Evolutionary conservation across 2,113 vertebrate species (phyloP).

Genomic region (Bagarius yarrelli): DNA sequence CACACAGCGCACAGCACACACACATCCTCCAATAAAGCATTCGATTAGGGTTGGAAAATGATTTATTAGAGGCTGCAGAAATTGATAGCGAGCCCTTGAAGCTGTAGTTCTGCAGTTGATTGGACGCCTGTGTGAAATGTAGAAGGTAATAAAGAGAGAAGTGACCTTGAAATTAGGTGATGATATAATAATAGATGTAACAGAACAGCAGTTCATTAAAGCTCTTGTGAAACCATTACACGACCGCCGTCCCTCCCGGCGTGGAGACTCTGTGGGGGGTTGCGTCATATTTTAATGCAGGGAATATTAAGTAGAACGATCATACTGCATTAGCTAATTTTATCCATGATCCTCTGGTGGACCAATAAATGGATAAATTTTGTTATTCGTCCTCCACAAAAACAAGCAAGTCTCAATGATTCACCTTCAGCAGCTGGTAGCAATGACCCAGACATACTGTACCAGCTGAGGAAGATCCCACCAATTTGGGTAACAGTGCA

Average conservation of each 20-base stretch:
- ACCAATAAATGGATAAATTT: no score
- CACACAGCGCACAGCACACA: background rate
- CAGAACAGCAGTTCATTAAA: constrained; percentile 31
- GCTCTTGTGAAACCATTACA: constrained; percentile 36
- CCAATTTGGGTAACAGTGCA: no score
- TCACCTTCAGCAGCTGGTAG: no score
- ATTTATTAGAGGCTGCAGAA: background rate
- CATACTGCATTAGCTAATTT: no score
- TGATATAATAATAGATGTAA: constrained; percentile 40
- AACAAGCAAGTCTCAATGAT: no score
- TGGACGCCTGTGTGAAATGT: constrained; percentile 17
- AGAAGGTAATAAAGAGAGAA: constrained; percentile 11
- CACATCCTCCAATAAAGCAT: background rate
- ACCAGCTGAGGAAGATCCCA: no score
- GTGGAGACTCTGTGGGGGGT: no score
- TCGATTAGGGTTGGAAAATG: constrained; percentile 4
- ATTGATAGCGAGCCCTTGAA: constrained; percentile 16
- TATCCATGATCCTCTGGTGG: no score
- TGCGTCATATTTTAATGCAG: no score
- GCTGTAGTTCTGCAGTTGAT: constrained; percentile 30
- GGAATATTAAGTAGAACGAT: no score
- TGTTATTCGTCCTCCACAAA: no score
- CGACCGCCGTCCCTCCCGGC: background rate
- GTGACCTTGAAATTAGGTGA: constrained; percentile 1
- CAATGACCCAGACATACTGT: no score